Percentiles rank a stretch among this genome's conserved stretches.
Evolutionary conservation across 35 echinoderm and acorn worm species (phyloP).

Genomic region (Lytechinus pictus): DNA sequence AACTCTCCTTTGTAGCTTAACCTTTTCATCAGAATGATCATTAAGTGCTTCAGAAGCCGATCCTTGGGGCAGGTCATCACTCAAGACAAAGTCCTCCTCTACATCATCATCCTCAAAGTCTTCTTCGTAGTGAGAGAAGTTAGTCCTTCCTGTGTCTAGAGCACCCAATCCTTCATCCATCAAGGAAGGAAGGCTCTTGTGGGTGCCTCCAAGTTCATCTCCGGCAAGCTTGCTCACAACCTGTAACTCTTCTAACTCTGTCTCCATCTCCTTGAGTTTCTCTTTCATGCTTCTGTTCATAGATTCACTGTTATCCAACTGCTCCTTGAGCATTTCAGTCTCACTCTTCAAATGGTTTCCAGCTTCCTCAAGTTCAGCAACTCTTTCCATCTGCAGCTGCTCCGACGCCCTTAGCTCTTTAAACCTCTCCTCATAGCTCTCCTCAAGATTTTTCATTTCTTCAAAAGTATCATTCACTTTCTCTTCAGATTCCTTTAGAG

Average conservation of each 20-base stretch:
- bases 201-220: slow-evolving; percentile 66
- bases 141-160: slow-evolving; percentile 63
- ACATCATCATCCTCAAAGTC: slow-evolving; percentile 54
- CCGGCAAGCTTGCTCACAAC: slow-evolving; percentile 57
- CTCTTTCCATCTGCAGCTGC: slow-evolving; percentile 66
- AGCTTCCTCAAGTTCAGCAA: slow-evolving; percentile 58
- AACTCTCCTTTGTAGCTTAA: slow-evolving; percentile 37
- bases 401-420: slow-evolving; percentile 69
- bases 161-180: slow-evolving; percentile 79
- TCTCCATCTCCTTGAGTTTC: slow-evolving; percentile 63
- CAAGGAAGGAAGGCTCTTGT: slow-evolving; percentile 63
- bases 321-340: slow-evolving; percentile 67
- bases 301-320: slow-evolving; percentile 62
- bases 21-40: slow-evolving; percentile 20
- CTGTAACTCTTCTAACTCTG: slow-evolving; percentile 79
- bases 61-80: slow-evolving; percentile 18
- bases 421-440: slow-evolving; percentile 55
- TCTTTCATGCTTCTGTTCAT: slow-evolving; percentile 59
- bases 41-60: not conserved
- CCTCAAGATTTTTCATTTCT: slow-evolving; percentile 60
- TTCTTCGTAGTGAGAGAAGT: slow-evolving; percentile 47
- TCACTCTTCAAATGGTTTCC: slow-evolving; percentile 61
- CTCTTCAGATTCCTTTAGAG: slow-evolving; percentile 49
- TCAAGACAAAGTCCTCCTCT: slow-evolving; percentile 46
- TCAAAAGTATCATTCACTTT: slow-evolving; percentile 49